phyloP scores from a whole-genome alignment of 2,797 vertebrate species.

The Glossophaga mutica region DNA sequence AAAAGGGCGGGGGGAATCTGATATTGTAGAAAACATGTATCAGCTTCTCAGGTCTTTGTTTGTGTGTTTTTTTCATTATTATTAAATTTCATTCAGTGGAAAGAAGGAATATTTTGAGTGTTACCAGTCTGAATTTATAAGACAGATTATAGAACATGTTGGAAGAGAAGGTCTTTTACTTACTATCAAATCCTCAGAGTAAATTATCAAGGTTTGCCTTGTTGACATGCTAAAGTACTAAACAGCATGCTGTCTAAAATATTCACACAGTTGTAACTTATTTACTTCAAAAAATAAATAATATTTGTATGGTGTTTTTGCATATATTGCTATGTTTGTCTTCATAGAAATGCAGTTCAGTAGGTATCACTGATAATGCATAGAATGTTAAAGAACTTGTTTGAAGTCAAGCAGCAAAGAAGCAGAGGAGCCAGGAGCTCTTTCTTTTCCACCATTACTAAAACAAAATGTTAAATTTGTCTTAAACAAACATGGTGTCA shows the following conservation, averaged over 20 bases:
- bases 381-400: neutral
- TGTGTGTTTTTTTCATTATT: slow-evolving; percentile 43
- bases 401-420: neutral
- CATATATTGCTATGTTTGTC: neutral
- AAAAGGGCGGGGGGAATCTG: neutral
- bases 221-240: neutral
- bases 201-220: neutral
- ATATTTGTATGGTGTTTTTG: neutral
- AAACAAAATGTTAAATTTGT: neutral
- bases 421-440: neutral
- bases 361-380: neutral
- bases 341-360: neutral
- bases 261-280: neutral
- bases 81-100: slow-evolving; percentile 35
- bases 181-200: neutral
- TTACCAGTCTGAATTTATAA: slow-evolving; percentile 31
- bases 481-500: neutral
- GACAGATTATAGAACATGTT: neutral
- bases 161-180: neutral
- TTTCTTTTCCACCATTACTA: neutral
- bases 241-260: neutral
- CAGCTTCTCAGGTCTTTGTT: neutral
- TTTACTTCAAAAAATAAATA: slow-evolving; percentile 33
- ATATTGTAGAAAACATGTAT: neutral
- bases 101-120: neutral